Evolutionary conservation across 2,113 vertebrate species (phyloP).

Genomic region (Orycteropus afer): DNA sequence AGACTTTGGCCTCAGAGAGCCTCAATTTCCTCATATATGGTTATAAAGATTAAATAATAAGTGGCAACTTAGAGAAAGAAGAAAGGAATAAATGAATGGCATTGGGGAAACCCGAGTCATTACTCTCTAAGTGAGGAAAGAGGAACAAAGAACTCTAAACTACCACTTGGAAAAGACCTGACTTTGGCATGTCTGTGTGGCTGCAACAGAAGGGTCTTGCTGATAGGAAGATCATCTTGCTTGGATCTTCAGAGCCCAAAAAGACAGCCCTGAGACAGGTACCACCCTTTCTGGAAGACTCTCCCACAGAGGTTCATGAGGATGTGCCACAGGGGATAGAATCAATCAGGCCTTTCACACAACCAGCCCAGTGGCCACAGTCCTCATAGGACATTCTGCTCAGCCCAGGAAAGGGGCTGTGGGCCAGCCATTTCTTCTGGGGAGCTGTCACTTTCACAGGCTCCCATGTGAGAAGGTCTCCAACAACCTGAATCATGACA

Average conservation of each 20-base stretch:
- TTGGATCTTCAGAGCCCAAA: neutral
- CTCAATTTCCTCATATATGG: neutral
- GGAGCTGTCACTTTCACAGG: neutral
- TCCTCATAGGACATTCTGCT: neutral
- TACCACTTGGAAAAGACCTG: neutral
- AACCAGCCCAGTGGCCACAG: too few species aligned
- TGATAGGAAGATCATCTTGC: neutral
- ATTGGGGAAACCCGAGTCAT: neutral
- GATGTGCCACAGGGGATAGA: neutral
- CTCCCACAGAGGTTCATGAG: neutral
- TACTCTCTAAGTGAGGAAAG: neutral
- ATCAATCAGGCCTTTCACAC: neutral
- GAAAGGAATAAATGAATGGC: neutral
- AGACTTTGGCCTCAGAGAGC: neutral
- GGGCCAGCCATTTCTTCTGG: neutral
- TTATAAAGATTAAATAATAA: neutral
- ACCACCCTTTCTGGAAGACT: neutral
- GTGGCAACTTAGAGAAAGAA: neutral
- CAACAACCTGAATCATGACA: neutral
- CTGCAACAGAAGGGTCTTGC: neutral
- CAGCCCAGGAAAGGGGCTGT: neutral
- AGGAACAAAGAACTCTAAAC: neutral
- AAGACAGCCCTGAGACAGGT: neutral
- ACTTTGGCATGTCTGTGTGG: neutral
- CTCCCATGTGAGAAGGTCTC: neutral